Base-by-base conservation (phyloP, 1,140 invertebrate species). In the Thaumatotibia leucotreta region DNA sequence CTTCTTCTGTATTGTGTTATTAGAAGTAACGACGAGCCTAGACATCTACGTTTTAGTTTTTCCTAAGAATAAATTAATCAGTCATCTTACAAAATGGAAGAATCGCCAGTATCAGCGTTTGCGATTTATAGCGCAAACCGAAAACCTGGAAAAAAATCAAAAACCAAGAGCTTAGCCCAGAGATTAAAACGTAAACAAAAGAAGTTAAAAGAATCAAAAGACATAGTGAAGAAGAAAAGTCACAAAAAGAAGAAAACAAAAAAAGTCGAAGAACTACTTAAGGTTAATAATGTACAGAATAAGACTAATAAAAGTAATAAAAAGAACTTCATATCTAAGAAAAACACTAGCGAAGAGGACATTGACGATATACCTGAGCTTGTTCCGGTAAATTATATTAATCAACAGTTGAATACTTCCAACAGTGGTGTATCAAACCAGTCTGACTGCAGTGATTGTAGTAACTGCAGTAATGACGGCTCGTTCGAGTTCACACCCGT, bases 401-500 rank as follows among this genome's bases (percentile, higher is more conserved):
- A 4, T 20, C 39, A 45, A 22, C 24, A 27, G 9, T 58, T 29
- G 5, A 17, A 58, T 29, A 14, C 52, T 58, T n/a, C 61, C 63
- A 17, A 6, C 22, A n/a, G 58, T 22, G 9, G 61, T 24, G 63
- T 24, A 65, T 29, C 63, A 54, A 52, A 17, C 65, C 49, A 24
- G 65, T 22, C 52, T n/a, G 23, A 64, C 71, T 66, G 61, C 62
- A 17, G 75, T 73, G 11, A 73, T 69, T 58, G 63, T 29, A 22
- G 70, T 49, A 80, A 77, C 23, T 50, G 74, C 31, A 80, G 74
- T 17, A 83, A 76, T 45, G 70, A 77, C 69, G 69, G 62, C 0
- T 76, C 73, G 9, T 67, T 86, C 67, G 83, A 86, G 23, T 88
- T 88, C 27, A 77, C 68, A 0, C 86, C 88, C 6, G 81, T 89